Conservation (phyloP, 2,888 invertebrate species). For the Chymomyza fuscimana region DNA sequence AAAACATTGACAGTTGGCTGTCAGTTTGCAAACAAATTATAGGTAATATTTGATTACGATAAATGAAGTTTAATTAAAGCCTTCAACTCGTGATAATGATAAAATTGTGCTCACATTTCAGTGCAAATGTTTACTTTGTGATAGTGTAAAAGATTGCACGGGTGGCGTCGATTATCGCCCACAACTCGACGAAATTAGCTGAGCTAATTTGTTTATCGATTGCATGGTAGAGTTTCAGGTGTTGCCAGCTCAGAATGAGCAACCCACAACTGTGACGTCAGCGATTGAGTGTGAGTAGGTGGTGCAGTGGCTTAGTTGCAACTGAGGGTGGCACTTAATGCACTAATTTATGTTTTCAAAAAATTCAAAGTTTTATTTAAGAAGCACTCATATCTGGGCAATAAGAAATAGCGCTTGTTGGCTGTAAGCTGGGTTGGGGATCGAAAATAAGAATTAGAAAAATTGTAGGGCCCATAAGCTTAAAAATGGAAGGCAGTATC, state of each 20-base stretch:
- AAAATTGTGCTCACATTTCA: conserved; percentile 29
- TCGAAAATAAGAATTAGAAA: too few relatives aligned
- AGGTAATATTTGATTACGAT: conserved; percentile 30
- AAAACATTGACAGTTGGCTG: background rate
- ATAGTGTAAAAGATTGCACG: background rate
- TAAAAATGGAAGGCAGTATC: too few relatives aligned
- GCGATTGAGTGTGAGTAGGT: background rate
- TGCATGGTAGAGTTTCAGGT: background rate
- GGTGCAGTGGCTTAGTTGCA: too few relatives aligned
- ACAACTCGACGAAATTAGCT: conserved; percentile 30
- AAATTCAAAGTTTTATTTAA: too few relatives aligned
- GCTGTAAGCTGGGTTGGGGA: too few relatives aligned
- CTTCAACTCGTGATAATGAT: conserved; percentile 32
- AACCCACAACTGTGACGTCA: background rate
- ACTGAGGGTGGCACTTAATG: too few relatives aligned
- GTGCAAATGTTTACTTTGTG: conserved; percentile 7
- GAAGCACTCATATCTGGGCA: too few relatives aligned
- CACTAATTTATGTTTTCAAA: too few relatives aligned
- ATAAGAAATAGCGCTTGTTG: too few relatives aligned
- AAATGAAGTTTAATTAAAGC: conserved; percentile 56
- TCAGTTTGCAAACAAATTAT: background rate
- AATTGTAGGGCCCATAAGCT: too few relatives aligned
- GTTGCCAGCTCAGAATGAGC: conserved; percentile 22
- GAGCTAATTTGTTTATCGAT: conserved; percentile 32
- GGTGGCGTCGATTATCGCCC: background rate